Evolutionary conservation across 1,140 invertebrate species (phyloP).

Genomic region (Metaphire vulgaris): DNA sequence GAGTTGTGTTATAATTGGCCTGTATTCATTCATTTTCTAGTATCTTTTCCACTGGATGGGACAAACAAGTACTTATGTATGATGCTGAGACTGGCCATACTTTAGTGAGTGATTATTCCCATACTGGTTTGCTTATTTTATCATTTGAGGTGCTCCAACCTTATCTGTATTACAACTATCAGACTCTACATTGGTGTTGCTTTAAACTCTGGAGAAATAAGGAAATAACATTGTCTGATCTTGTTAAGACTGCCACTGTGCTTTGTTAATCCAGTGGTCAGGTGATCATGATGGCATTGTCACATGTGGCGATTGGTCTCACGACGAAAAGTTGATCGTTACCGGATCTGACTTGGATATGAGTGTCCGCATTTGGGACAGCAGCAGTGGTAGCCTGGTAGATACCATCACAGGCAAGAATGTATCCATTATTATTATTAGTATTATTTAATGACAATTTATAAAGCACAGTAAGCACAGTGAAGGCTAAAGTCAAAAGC

Average conservation of each 20-base stretch:
- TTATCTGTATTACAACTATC: neutral
- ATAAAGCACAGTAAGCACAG: too few species aligned
- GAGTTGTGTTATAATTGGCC: neutral
- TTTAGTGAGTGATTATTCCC: conserved; percentile 33
- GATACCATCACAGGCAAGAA: conserved; percentile 39
- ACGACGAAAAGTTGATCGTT: conserved; percentile 40
- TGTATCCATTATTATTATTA: too few species aligned
- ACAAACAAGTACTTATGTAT: conserved; percentile 44
- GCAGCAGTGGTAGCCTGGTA: conserved; percentile 38
- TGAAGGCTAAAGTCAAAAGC: too few species aligned
- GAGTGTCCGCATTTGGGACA: conserved; percentile 44
- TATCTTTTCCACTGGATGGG: conserved; percentile 45
- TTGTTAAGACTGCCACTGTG: neutral
- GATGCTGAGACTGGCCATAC: conserved; percentile 42
- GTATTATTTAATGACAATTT: too few species aligned
- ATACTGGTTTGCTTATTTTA: neutral
- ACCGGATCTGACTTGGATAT: conserved; percentile 46
- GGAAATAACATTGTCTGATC: neutral
- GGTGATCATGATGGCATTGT: conserved; percentile 43
- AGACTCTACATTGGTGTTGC: neutral
- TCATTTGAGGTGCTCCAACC: neutral
- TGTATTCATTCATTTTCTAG: conserved; percentile 31
- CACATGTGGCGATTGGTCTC: conserved; percentile 44
- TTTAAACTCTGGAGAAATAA: neutral
- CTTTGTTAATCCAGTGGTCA: conserved; percentile 38